Base-by-base conservation (phyloP, 2,888 invertebrate species). In the Drosophila nr. medialis region DNA sequence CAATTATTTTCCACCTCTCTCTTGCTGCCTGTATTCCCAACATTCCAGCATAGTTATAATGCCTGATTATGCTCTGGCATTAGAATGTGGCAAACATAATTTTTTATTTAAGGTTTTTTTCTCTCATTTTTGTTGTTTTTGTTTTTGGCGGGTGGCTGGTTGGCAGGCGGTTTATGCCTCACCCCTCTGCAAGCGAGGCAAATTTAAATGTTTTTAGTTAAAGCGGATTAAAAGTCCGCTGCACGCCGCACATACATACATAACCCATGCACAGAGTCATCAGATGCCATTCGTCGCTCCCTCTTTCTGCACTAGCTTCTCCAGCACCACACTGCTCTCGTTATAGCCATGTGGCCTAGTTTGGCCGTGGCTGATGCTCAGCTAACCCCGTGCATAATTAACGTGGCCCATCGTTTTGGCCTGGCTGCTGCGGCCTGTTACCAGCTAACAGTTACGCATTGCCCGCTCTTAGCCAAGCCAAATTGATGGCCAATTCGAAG, bases 181-280 rank as follows among this genome's bases (percentile, higher is more conserved):
- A 51, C 53, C 45, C 49, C 38, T 5, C 30, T 30, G 42, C 30
- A 42, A 10, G 77, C 69, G 68, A 61, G 80, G 88, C 83, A 90
- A 86, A 86, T 86, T 86, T 86, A 86, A 86, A 86, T 86, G 85
- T 90, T 87, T 90, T 89, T 89, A 87, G 86, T 87, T 89, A 90
- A 87, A 87, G 89, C 86, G 86, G 86, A 90, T 87, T 87, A 87
- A 89, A 85, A 89, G 86, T 86, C 90, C 90, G 83, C 90, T 86
- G 90, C 90, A 90, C 83, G 90, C 85, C 90, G 84, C 90, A 86
- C 84, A 87, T 87, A 80, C 88, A 89, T 88, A 90, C 88, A 89
- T 88, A 90, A 88, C 85, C 85, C 85, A 85, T 85, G 88, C 76
- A 65, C 71, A 58, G 60, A 56, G 58, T 59, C 63, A 42, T 27